Base-by-base conservation (phyloP, 1,140 invertebrate species). In the Solen grandis region DNA sequence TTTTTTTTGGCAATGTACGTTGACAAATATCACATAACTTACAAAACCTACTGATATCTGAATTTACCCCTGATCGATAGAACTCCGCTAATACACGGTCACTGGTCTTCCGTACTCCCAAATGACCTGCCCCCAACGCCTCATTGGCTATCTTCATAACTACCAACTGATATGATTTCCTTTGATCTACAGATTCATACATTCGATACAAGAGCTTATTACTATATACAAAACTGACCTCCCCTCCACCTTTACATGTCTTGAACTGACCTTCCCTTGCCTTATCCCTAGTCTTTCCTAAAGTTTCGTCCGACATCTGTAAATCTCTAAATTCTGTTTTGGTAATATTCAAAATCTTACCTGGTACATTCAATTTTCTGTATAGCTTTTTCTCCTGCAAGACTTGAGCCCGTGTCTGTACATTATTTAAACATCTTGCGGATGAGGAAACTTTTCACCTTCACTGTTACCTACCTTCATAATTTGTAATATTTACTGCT, bases 401-500 rank as follows among this genome's bases (percentile, higher is more conserved):
- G 13, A 46, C 1, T 16, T 69, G 41, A 5, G 19, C 31, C 16
- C 59, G 16, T 22, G 16, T 62, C 59, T 4, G 29, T 16, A 0
- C 16, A 22, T 5, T 3, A 29, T 0, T 22, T 16, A 8, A 29
- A 0, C 16, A 19, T 46, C n/a, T 57, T 27, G 55, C 33, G 0
- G 33, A 13, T 14, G 36, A 16, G 69, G 79, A 1, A 10, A 29
- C 33, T 59, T 72, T n/a, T 50, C 83, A 60, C 55, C 33, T 25
- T 29, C 13, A 38, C 84, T 74, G 59, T 86, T 86, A 0, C 83
- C 83, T 0, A 86, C 27, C 0, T 85, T 70, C 8, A 83, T 25
- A 81, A 25, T 63, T 41, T 22, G 84, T 76, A n/a, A 57, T 75
- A 31, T 81, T 46, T 55, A 65, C n/a, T 83, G 62, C 80, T 82